Conservation (phyloP, 2,888 invertebrate species). For the Drosophila setosimentum region DNA sequence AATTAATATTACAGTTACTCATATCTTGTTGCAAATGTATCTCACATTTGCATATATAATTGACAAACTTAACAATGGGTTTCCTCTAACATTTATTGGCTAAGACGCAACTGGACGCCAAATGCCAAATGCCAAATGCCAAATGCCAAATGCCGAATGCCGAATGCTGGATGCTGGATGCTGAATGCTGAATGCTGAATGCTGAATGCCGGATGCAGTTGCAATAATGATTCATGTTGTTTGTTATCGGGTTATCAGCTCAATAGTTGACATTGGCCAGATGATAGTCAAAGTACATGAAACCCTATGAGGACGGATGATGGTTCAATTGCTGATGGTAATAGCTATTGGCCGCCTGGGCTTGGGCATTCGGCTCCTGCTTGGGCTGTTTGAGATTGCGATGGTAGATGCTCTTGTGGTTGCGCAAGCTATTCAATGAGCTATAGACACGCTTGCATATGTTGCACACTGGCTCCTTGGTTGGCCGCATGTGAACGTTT, state of each 20-base stretch:
- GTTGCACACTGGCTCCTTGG: conserved; percentile 95
- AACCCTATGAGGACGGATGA: conserved; percentile 84
- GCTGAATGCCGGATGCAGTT: not conserved
- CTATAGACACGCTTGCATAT: conserved; percentile 96
- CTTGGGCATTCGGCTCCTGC: conserved; percentile 78
- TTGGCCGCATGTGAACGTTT: conserved; percentile 96
- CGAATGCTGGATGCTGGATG: not conserved
- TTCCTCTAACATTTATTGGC: conserved; percentile 29
- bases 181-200: not conserved
- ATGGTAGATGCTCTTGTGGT: conserved; percentile 97
- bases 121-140: not conserved
- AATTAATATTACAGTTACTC: conserved; percentile 34
- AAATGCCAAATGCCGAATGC: not conserved
- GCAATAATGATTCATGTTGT: too few species aligned
- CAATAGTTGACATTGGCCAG: conserved; percentile 81
- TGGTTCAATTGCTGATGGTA: conserved; percentile 77
- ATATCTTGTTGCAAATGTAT: conserved; percentile 23
- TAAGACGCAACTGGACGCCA: conserved; percentile 11
- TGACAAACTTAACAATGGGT: conserved; percentile 60
- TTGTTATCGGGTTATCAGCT: too few species aligned
- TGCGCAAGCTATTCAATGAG: conserved; percentile 95
- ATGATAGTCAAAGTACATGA: conserved; percentile 83
- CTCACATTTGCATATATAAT: conserved; percentile 23
- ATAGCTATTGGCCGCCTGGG: conserved; percentile 63
- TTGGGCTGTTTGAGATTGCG: conserved; percentile 91